A percentile compares a stretch with the other conserved stretches of the same genome.
phyloP scores from a whole-genome alignment of 2,888 invertebrate genomes.

The Mimachlamys varia region DNA sequence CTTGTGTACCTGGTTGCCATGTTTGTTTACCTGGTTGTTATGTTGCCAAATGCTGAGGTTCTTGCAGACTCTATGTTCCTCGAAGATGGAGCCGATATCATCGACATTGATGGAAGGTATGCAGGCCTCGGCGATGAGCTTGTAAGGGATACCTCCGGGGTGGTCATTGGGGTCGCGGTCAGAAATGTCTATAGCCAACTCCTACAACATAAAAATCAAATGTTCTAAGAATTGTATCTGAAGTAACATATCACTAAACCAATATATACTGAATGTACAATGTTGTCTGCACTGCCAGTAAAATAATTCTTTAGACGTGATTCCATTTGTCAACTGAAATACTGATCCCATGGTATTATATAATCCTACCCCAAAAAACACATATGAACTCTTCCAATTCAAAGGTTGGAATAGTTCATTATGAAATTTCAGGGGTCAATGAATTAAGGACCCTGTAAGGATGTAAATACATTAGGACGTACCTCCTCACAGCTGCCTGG shows the following conservation, averaged over 20 bases:
- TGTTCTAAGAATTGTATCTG: too few species aligned
- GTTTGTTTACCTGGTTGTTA: slow-evolving; percentile 66
- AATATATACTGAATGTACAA: too few species aligned
- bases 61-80: slow-evolving; percentile 81
- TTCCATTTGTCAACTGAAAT: too few species aligned
- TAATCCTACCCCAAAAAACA: too few species aligned
- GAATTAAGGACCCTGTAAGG: too few species aligned
- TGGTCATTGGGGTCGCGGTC: slow-evolving; percentile 78
- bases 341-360: too few species aligned
- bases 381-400: too few species aligned
- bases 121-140: slow-evolving; percentile 79
- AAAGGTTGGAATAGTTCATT: too few species aligned
- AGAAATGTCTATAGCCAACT: slow-evolving; percentile 79
- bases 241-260: too few species aligned
- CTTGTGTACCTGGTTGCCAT: neutral
- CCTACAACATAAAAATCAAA: slow-evolving; percentile 62
- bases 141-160: slow-evolving; percentile 79
- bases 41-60: slow-evolving; percentile 79
- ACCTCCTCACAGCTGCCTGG: slow-evolving; percentile 79
- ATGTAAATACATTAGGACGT: neutral
- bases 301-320: too few species aligned
- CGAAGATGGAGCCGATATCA: slow-evolving; percentile 80
- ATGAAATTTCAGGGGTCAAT: too few species aligned
- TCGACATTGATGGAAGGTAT: slow-evolving; percentile 79
- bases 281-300: too few species aligned